Conservation (phyloP, 2,888 invertebrate genomes). For the Anaspis maculata region DNA sequence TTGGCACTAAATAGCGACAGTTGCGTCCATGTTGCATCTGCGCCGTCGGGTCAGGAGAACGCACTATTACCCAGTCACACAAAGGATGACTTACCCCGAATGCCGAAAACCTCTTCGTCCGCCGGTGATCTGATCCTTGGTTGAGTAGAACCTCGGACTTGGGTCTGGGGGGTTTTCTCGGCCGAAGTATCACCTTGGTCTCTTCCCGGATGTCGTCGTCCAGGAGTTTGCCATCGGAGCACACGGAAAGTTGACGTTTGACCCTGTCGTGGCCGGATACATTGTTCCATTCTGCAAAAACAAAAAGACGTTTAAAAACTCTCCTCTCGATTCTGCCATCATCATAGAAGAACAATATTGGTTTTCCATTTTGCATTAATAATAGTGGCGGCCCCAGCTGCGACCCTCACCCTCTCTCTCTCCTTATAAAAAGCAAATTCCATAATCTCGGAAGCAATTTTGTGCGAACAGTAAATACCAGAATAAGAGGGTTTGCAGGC, state of each 20-base stretch:
- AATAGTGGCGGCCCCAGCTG: not conserved
- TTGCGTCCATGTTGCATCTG: no score
- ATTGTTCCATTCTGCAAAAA: conserved; percentile 62
- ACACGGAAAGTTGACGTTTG: conserved; percentile 82
- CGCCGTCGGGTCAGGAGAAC: no score
- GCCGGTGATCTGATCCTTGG: conserved; percentile 58
- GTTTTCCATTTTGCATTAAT: not conserved
- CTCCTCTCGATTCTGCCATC: no score
- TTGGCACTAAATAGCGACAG: no score
- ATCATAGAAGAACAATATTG: no score
- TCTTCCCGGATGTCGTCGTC: conserved; percentile 87
- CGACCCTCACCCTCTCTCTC: no score
- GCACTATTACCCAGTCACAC: no score
- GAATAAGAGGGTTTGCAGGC: conserved; percentile 14
- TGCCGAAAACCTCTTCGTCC: conserved; percentile 91
- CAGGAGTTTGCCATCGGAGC: conserved; percentile 84
- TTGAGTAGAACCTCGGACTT: conserved; percentile 93
- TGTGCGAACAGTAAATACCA: conserved; percentile 13
- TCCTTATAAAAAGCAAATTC: conserved; percentile 6
- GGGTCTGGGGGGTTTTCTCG: conserved; percentile 87
- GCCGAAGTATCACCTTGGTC: conserved; percentile 79
- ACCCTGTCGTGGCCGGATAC: conserved; percentile 76
- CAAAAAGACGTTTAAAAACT: conserved; percentile 3
- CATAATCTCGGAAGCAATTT: conserved; percentile 16
- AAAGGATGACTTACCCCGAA: conserved; percentile 91